A percentile compares a stretch with the other conserved stretches of the same genome.
phyloP scores from a whole-genome alignment of 1,140 invertebrate genomes.

The Bradysia coprophila region DNA sequence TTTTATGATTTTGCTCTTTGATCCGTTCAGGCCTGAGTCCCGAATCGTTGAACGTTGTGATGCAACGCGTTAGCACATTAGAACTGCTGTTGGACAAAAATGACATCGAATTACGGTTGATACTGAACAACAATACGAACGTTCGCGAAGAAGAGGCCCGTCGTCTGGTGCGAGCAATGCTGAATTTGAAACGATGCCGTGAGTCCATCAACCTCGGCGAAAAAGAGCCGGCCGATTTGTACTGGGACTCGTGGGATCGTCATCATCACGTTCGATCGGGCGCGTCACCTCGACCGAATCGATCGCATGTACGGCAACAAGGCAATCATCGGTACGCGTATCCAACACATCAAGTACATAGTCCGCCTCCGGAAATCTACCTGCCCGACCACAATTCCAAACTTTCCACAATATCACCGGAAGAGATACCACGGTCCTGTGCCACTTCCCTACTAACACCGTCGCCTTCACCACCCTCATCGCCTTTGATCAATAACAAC shows the following conservation, averaged over 20 bases:
- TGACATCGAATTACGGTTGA: constrained; percentile 57
- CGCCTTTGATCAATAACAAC: constrained; percentile 13
- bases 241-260: constrained; percentile 87
- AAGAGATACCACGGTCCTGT: constrained; percentile 11
- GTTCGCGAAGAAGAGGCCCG: constrained; percentile 60
- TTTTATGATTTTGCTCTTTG: no score
- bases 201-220: constrained; percentile 9
- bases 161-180: constrained; percentile 58
- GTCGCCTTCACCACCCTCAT: constrained; percentile 21
- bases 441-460: constrained; percentile 15
- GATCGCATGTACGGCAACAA: not conserved
- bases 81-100: constrained; percentile 66
- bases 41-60: constrained; percentile 27
- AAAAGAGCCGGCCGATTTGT: constrained; percentile 37
- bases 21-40: constrained; percentile 14
- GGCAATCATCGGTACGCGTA: not conserved
- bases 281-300: constrained; percentile 15
- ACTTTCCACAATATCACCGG: constrained; percentile 1
- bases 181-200: constrained; percentile 46
- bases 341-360: not conserved
- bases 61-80: constrained; percentile 42
- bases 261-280: constrained; percentile 23
- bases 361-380: not conserved
- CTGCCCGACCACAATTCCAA: not conserved
- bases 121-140: constrained; percentile 42